Base-by-base conservation (phyloP, 2,888 invertebrate species). In the Orthosia gracilis region DNA sequence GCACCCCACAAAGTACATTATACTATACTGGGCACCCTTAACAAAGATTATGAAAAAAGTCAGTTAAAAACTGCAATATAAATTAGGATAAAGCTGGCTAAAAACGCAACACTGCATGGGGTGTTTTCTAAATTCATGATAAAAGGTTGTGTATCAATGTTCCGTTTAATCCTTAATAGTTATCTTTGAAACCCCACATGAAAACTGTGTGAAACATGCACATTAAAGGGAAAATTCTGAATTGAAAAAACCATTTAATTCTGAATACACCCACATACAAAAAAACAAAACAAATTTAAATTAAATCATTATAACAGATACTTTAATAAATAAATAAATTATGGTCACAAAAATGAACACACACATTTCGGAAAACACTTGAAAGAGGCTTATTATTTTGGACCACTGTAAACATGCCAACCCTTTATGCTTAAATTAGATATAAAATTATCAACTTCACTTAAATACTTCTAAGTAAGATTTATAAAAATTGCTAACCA, bases 401-500 rank as follows among this genome's bases (percentile, higher is more conserved):
- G 21, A 47, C 21, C 61, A 62, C 17, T 9, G 15, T 61, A 47
- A 62, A 23, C 12, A 47, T 11, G 13, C 58, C 47, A 23, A 23
- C 61, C 45, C 5, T 63, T 47, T 63, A 49, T 9, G 5, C 12
- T 74, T 52, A 47, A 15, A 59, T 31, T 18, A 75, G 23, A 66
- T 49, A 59, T 21, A 62, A 62, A 76, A 55, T 50, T 45, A 26
- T 40, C 13, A 54, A 47, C 52, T 67, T 54, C 5, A 66, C 59
- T 54, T 75, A 55, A 15, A 49, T 59, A 47, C 59, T n/a, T 50
- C 45, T 15, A n/a, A 54, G 15, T 59, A 73, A 47, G 4, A 74
- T 67, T 55, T 55, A 54, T 64, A 47, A 65, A 57, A 55, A 71
- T 50, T 61, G 71, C 26, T 50, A 76, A 65, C 49, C 54, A 55